Evolutionary conservation across 2,888 invertebrate species (phyloP), one percentile per base, ranked within the genome.

Genomic region (Colostygia pectinataria): DNA sequence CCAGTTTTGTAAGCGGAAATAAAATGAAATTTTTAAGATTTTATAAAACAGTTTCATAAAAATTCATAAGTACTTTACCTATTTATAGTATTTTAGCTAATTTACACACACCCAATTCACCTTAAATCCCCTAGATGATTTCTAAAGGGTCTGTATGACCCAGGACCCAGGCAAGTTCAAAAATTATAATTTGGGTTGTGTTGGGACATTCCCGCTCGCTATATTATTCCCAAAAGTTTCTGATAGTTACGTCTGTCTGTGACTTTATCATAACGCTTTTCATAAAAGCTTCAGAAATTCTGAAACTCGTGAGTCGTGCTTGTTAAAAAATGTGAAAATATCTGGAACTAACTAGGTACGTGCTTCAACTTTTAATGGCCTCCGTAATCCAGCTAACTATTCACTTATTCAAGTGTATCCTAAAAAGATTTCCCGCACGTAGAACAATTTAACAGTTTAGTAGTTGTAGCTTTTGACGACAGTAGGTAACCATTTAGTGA

Each of bases 401-500:
- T 40, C 13, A 24, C 13, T 31, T 29, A 29, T 24, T 27, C 33
- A n/a, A n/a, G n/a, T n/a, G n/a, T n/a, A n/a, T 34, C 10, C 27
- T 18, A 29, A 34, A 49, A 43, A 33, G 12, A 15, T 34, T 34
- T 40, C 25, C 25, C 33, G 8, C 10, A 13, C 24, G 36, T 50
- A 31, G 28, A 45, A 32, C 32, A 40, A 36, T 40, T n/a, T 36
- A 40, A 36, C 41, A 36, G 51, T 40, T 50, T 23, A 33, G 37
- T 44, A 27, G 31, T 29, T 37, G 44, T 39, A 38, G 33, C 28
- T 28, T 38, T 23, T 18, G 28, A 33, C 28, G 15, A 41, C 41
- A 51, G 36, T 24, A 32, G 37, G 44, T 45, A 46, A 51, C 42
- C 43, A 49, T 51, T 49, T 41, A 46, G 44, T 33, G 44, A 50